phyloP scores from a whole-genome alignment of 2,797 vertebrate species.

The Rhynchotus rufescens region DNA sequence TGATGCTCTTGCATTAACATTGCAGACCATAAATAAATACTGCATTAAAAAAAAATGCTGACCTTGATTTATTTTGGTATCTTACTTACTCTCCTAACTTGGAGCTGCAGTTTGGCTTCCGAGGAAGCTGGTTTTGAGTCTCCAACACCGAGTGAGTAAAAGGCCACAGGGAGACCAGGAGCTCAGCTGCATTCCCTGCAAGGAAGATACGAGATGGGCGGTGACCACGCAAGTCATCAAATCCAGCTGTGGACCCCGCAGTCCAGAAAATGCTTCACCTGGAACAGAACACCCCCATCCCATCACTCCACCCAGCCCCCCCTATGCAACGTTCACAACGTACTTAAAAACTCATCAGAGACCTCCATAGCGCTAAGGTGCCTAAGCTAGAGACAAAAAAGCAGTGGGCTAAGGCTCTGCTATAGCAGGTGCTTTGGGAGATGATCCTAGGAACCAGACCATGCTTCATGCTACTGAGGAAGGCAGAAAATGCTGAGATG shows the following conservation, averaged over 20 bases:
- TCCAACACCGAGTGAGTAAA: neutral
- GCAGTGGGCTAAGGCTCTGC: neutral
- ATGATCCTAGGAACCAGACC: neutral
- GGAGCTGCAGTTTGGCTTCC: neutral
- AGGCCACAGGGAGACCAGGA: neutral
- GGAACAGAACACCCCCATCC: neutral
- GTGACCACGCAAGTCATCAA: neutral
- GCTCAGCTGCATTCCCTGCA: neutral
- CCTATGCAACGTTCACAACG: neutral
- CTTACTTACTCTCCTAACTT: neutral
- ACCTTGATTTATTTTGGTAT: neutral
- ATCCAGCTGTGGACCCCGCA: neutral
- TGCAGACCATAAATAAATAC: neutral
- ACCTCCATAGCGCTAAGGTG: rapidly evolving
- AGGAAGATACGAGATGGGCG: neutral
- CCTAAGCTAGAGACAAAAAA: neutral
- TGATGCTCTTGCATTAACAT: neutral
- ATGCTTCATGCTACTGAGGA: neutral
- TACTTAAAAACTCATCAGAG: neutral
- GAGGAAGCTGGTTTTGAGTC: neutral
- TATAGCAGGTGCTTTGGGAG: neutral
- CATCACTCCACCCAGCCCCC: rapidly evolving
- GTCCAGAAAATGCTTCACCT: neutral
- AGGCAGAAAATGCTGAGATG: neutral
- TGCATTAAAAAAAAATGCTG: neutral